A percentile compares a stretch with the other conserved stretches of the same genome.
phyloP scores from a whole-genome alignment of 2,888 invertebrate species.

The Leucophenga montana region DNA sequence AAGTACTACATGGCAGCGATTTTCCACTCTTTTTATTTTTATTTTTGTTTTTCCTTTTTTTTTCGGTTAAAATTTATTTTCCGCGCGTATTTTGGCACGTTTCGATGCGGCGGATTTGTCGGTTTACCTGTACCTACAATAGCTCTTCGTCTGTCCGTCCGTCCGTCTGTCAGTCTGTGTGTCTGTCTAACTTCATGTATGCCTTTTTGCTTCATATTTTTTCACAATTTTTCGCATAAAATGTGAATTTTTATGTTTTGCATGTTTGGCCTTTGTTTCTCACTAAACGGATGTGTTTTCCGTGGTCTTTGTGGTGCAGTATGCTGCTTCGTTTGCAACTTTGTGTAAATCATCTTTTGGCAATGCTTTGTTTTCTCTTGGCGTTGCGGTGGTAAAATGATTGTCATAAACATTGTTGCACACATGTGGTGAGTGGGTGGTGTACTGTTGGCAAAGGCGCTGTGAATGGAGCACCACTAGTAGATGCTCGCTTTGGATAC shows the following conservation, averaged over 20 bases:
- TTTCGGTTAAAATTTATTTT: not conserved
- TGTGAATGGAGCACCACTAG: too few relatives aligned
- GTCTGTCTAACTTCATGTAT: not conserved
- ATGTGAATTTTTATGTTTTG: slow-evolving; percentile 8
- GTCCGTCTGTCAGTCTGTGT: not conserved
- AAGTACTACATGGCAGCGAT: not conserved
- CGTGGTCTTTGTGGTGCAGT: too few relatives aligned
- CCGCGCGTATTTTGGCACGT: too few relatives aligned
- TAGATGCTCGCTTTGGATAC: too few relatives aligned
- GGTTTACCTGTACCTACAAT: not conserved
- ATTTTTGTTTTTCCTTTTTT: not conserved
- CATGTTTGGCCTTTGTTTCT: slow-evolving; percentile 8
- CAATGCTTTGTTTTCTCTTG: not conserved
- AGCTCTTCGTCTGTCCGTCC: not conserved
- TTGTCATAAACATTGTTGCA: too few relatives aligned
- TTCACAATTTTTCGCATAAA: slow-evolving; percentile 7
- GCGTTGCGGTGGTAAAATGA: not conserved
- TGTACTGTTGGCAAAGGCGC: too few relatives aligned
- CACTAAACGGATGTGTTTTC: too few relatives aligned
- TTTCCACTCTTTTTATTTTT: not conserved
- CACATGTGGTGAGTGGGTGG: too few relatives aligned
- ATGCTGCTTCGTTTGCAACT: too few relatives aligned
- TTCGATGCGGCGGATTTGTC: too few relatives aligned
- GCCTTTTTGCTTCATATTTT: slow-evolving; percentile 7
- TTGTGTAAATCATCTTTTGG: too few relatives aligned